These are phyloP conservation scores for Yponomeuta sedellus DNA, from an alignment of 2,888 invertebrate species.

Conservation along the genomic window DNA sequence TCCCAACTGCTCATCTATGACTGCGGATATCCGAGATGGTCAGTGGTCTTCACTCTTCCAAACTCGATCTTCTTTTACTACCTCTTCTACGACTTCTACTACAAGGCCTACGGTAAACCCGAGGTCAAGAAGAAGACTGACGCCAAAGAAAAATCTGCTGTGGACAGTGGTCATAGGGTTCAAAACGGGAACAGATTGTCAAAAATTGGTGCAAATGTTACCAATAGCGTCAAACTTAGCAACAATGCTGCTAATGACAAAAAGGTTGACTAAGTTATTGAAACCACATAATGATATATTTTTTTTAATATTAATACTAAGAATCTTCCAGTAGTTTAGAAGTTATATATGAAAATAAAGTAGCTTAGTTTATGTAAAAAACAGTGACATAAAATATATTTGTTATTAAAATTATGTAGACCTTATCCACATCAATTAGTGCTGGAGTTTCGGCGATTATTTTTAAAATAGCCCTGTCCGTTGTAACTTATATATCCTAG, in stretches of 20 bases:
- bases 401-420: too few species aligned
- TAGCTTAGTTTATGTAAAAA: background rate
- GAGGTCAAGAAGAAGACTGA: constrained; percentile 37
- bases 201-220: background rate
- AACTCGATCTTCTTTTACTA: constrained; percentile 96
- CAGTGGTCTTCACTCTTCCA: constrained; percentile 88
- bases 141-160: constrained; percentile 25
- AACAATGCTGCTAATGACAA: background rate
- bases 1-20: constrained; percentile 89
- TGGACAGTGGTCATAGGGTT: constrained; percentile 35
- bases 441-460: too few species aligned
- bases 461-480: too few species aligned
- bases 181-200: constrained; percentile 25
- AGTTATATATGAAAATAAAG: background rate
- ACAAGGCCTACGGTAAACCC: constrained; percentile 80
- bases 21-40: constrained; percentile 92
- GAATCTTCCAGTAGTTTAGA: background rate
- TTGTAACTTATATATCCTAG: too few species aligned
- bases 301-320: background rate
- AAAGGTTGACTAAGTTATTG: background rate
- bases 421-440: too few species aligned
- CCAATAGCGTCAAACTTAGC: background rate
- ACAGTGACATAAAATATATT: background rate
- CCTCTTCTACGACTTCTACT: constrained; percentile 94
- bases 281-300: background rate